Conservation (phyloP, 2,113 vertebrate genomes). For the Henicopernis longicauda region DNA sequence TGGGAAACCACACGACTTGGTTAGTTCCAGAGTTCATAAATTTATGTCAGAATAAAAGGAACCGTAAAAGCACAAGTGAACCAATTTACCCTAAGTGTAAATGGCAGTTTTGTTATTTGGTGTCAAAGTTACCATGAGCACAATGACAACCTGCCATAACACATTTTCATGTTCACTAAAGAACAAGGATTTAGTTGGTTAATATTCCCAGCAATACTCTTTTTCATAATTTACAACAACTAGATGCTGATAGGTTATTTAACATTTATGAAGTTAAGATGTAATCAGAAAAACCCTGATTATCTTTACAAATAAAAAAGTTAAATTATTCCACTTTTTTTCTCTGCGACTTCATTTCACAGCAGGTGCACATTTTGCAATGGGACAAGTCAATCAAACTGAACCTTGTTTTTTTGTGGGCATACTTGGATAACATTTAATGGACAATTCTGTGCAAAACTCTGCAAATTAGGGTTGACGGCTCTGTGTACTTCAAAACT, state of each 20-base stretch:
- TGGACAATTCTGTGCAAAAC: slow-evolving; percentile 46
- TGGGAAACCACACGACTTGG: slow-evolving; percentile 66
- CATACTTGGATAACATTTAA: slow-evolving; percentile 50
- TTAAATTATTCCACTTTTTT: slow-evolving; percentile 95
- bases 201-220: slow-evolving; percentile 91
- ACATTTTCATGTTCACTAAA: slow-evolving; percentile 80
- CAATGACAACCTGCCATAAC: slow-evolving; percentile 83
- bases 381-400: slow-evolving; percentile 74
- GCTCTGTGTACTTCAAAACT: slow-evolving; percentile 44
- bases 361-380: slow-evolving; percentile 72
- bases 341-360: slow-evolving; percentile 64
- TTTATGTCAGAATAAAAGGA: slow-evolving; percentile 74
- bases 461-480: slow-evolving; percentile 37
- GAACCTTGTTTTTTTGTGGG: slow-evolving; percentile 14
- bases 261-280: slow-evolving; percentile 99
- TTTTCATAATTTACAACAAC: slow-evolving; percentile 99
- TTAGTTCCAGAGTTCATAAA: slow-evolving; percentile 76
- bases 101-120: slow-evolving; percentile 85
- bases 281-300: slow-evolving; percentile 98
- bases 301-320: slow-evolving; percentile 99
- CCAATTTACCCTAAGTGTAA: slow-evolving; percentile 80
- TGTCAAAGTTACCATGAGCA: slow-evolving; percentile 77
- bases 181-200: slow-evolving; percentile 85
- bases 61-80: slow-evolving; percentile 69
- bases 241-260: slow-evolving; percentile 99